phyloP scores from a whole-genome alignment of 2,888 invertebrate species.

The Cybosia mesomella region DNA sequence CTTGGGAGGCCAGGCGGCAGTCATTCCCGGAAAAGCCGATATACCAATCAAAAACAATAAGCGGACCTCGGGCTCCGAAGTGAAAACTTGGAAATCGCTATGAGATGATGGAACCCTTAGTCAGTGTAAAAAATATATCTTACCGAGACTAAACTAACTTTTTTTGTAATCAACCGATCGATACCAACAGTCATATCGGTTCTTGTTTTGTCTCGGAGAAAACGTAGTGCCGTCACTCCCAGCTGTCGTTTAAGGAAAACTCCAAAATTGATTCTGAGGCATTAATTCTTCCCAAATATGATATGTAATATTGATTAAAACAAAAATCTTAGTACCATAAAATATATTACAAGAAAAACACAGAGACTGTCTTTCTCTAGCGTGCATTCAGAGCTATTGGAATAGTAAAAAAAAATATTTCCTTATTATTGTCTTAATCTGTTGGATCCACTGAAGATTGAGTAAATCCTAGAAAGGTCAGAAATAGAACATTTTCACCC shows the following conservation, averaged over 20 bases:
- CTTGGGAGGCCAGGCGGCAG: too few species aligned
- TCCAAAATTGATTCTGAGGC: not conserved
- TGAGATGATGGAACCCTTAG: too few species aligned
- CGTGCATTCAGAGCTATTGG: not conserved
- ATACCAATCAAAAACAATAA: too few species aligned
- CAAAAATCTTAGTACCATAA: not conserved
- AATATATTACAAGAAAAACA: not conserved
- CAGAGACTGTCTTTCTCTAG: too few species aligned
- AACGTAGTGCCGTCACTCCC: slow-evolving; percentile 1
- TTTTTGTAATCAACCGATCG: not conserved
- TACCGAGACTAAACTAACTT: too few species aligned
- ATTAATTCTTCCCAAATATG: not conserved
- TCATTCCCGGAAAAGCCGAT: too few species aligned
- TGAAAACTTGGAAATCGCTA: too few species aligned
- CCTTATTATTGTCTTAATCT: not conserved
- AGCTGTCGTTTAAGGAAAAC: slow-evolving; percentile 2
- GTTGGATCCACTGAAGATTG: not conserved
- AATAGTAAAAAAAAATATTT: not conserved
- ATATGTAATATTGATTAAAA: not conserved
- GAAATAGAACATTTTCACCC: too few species aligned
- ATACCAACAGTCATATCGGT: slow-evolving; percentile 4
- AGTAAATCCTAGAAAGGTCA: too few species aligned
- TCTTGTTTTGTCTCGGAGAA: not conserved
- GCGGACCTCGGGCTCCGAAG: too few species aligned
- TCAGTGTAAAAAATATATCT: too few species aligned